Evolutionary conservation across 1,140 invertebrate genomes (phyloP), one percentile per base, ranked within the genome.

Genomic region (Drosophila varians): DNA sequence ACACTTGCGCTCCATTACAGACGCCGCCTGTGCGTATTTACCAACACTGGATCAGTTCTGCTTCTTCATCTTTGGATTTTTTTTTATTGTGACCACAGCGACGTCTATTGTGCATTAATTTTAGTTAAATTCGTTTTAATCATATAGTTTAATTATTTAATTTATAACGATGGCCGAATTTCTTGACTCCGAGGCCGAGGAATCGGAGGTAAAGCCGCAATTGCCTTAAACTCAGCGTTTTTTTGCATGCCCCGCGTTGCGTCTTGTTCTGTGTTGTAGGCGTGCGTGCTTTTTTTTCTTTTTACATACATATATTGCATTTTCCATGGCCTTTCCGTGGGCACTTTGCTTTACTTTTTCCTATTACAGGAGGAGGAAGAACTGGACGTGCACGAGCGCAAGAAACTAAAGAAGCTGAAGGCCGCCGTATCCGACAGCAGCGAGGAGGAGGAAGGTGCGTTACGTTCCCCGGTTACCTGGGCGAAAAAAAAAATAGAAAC

Each of bases 111-210:
- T 72, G 71, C 57, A 55, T 84, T 75, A 66, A 57, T 77, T 86
- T 86, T 76, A 86, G 75, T 84, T 76, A 72, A 69, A 84, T 78
- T 84, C 56, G 49, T 78, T 83, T 72, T 78, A 84, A 72, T 79
- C 75, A 55, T 79, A 84, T 84, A 84, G 62, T 84, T 84, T 84
- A 84, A 77, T 78, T 84, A 56, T 75, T 83, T 79, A 79, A 79
- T 84, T 84, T 84, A 73, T 69, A 65, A 53, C 28, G 58, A 96
- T 96, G 95, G 94, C 95, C 28, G 95, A 96, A 90, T 97, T 96
- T 91, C 90, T 97, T 46, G 95, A 96, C 68, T 95, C 95, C 1
- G 96, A 97, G 91, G 96, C 96, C 2, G 96, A 96, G 82, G 96
- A 96, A 91, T 96, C 94, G 90, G 95, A 96, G 93, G 95, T 89